These are phyloP conservation scores for Gasterosteus nipponicus DNA, from an alignment of 2,113 vertebrate genomes.

Conservation along the genomic window DNA sequence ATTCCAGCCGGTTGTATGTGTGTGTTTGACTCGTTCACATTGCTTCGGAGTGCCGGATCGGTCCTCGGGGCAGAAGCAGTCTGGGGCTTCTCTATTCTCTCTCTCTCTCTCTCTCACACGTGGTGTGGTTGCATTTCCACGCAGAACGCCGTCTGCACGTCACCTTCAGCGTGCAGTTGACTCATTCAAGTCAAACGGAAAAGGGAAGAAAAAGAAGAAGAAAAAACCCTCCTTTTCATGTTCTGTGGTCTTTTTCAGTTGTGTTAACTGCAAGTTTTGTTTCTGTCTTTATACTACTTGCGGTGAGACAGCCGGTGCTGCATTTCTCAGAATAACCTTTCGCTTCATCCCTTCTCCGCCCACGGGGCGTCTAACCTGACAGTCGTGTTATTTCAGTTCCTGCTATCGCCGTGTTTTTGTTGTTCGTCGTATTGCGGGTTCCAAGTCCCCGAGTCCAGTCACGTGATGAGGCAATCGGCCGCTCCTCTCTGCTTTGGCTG, in stretches of 20 bases:
- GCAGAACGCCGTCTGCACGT: slow-evolving; percentile 25
- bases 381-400: slow-evolving; percentile 20
- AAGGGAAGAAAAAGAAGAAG: slow-evolving; percentile 1
- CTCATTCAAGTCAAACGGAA: slow-evolving; percentile 59
- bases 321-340: slow-evolving; percentile 61
- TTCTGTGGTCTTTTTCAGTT: slow-evolving; percentile 47
- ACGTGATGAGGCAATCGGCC: slow-evolving; percentile 34
- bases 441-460: slow-evolving; percentile 35
- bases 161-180: slow-evolving; percentile 19
- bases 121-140: slow-evolving; percentile 31
- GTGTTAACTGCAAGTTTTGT: slow-evolving; percentile 25
- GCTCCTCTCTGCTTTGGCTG: slow-evolving; percentile 43
- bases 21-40: neutral
- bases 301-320: slow-evolving; percentile 20
- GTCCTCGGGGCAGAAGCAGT: neutral
- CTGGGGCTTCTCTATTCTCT: neutral
- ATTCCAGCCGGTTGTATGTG: slow-evolving; percentile 23
- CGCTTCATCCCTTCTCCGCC: slow-evolving; percentile 19
- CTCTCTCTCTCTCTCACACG: neutral
- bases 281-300: slow-evolving; percentile 65
- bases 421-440: neutral
- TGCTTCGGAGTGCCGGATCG: neutral
- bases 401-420: slow-evolving; percentile 1
- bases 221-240: neutral
- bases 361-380: neutral